Conservation (phyloP, 2,888 invertebrate genomes). For the Diarsia rubi region DNA sequence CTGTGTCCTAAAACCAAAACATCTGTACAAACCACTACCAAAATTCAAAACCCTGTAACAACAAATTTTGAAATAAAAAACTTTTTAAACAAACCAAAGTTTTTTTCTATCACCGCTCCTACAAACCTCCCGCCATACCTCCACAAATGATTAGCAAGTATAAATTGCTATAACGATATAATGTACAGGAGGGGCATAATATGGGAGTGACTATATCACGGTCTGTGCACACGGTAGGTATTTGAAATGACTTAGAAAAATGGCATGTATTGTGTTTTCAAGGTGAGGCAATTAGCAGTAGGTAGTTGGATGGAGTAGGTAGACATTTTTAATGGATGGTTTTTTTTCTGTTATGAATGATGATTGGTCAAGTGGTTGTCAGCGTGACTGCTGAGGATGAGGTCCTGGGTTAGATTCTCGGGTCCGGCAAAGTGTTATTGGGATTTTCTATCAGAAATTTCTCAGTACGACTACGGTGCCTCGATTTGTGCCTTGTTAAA, state of each 20-base stretch:
- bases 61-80: constrained; percentile 15
- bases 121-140: constrained; percentile 8
- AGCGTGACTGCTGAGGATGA: too few species aligned
- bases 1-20: not conserved
- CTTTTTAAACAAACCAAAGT: not conserved
- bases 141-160: constrained; percentile 69
- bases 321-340: not conserved
- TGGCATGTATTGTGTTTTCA: constrained; percentile 57
- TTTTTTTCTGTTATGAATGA: not conserved
- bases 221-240: constrained; percentile 75
- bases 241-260: constrained; percentile 64
- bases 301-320: not conserved
- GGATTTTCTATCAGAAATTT: too few species aligned
- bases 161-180: constrained; percentile 71
- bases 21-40: too few species aligned
- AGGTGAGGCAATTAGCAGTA: constrained; percentile 53
- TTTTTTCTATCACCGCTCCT: constrained; percentile 35
- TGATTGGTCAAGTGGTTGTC: too few species aligned
- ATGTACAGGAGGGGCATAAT: constrained; percentile 80
- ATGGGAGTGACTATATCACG: constrained; percentile 84
- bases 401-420: too few species aligned
- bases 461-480: too few species aligned
- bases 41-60: not conserved
- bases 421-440: too few species aligned
- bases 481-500: too few species aligned